These are phyloP conservation scores for Laspeyria flexula DNA, from an alignment of 2,888 invertebrate genomes.

Conservation along the genomic window DNA sequence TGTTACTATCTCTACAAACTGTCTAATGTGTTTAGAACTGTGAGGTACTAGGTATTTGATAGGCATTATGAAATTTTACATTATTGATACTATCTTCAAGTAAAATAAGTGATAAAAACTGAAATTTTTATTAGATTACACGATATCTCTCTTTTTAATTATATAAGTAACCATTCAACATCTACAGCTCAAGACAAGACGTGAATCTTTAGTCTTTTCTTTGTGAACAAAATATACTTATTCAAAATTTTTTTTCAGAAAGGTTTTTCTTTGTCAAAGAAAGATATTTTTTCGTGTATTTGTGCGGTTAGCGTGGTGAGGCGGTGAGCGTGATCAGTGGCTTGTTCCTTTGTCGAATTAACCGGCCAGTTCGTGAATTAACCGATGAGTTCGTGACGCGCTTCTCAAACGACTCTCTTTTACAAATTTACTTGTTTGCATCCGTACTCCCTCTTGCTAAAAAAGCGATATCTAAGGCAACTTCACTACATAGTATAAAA, in stretches of 20 bases:
- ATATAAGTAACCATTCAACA: no score
- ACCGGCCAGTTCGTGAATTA: neutral
- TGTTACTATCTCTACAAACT: neutral
- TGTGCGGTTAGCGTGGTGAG: neutral
- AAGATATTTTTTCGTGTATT: neutral
- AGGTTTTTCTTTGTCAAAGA: neutral
- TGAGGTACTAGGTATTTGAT: no score
- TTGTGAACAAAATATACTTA: no score
- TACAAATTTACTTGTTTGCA: constrained; percentile 1
- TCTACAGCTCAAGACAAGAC: no score
- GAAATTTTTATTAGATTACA: no score
- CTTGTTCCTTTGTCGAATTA: constrained; percentile 3
- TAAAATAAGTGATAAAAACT: no score
- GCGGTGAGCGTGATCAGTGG: neutral
- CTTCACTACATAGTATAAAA: no score
- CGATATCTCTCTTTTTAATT: no score
- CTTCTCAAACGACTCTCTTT: neutral
- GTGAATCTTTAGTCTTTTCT: neutral
- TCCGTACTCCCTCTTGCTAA: neutral
- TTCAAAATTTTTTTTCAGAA: neutral
- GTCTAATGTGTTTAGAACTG: no score
- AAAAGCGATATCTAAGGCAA: no score
- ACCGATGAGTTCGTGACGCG: neutral
- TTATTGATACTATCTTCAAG: no score
- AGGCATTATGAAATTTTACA: no score